Evolutionary conservation across 2,888 invertebrate species (phyloP).

Genomic region (Xanthia icteritia): DNA sequence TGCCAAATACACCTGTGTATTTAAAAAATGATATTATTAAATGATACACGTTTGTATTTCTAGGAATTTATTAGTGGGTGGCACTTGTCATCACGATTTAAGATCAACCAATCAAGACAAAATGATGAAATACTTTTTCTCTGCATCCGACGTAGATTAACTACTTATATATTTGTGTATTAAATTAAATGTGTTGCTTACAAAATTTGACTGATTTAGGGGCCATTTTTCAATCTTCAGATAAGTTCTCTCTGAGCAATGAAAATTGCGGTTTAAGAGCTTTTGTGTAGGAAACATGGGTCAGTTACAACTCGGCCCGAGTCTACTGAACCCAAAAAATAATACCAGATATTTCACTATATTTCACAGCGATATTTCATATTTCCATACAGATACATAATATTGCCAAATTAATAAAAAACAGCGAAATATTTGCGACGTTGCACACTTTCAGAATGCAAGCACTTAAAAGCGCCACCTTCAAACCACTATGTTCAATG

Average conservation of each 20-base stretch:
- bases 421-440: too few relatives aligned
- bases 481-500: too few relatives aligned
- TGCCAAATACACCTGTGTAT: slow-evolving; percentile 32
- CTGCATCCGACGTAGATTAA: neutral
- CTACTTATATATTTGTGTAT: neutral
- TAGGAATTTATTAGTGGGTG: slow-evolving; percentile 46
- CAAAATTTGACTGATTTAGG: neutral
- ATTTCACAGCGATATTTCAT: too few relatives aligned
- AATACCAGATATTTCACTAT: too few relatives aligned
- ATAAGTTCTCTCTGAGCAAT: neutral
- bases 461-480: too few relatives aligned
- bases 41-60: slow-evolving; percentile 38
- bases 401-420: too few relatives aligned
- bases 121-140: neutral
- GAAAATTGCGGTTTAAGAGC: neutral
- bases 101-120: slow-evolving; percentile 16
- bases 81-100: slow-evolving; percentile 27
- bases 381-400: too few relatives aligned
- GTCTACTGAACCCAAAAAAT: too few relatives aligned
- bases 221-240: neutral
- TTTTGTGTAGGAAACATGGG: too few relatives aligned
- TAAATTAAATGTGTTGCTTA: neutral
- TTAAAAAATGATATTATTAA: slow-evolving; percentile 21
- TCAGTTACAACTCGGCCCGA: too few relatives aligned
- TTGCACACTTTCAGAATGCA: too few relatives aligned